Base-by-base conservation (phyloP, 2,797 vertebrate species). In the Thamnophis elegans region DNA sequence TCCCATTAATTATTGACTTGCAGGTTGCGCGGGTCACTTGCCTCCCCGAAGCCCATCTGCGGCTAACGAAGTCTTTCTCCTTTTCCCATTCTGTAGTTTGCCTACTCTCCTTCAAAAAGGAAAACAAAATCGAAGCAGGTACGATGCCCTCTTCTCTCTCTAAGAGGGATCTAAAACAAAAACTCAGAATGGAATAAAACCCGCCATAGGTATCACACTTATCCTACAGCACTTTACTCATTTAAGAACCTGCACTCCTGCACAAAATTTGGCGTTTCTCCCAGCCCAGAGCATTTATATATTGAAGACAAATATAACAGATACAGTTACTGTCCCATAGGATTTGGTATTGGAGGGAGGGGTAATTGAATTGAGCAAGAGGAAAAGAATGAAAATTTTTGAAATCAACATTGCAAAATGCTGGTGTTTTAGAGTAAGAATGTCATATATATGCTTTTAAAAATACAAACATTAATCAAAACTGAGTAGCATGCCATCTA, bases 11-110 rank as follows among this genome's bases (percentile, higher is more conserved):
- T 94, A 96, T 95, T 96, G 95, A 95, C 92, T 92, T 0, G 25
- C 93, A 94, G 95, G 95, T 95, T 95, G 93, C 94, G 53, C 92
- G 95, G 96, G 95, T 96, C 96, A 91, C 93, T 90, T 90, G 87
- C 92, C 94, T 94, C 92, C 65, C 90, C 95, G 89, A 90, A 58
- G 92, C 85, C 96, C 97, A 96, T 96, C 96, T 97, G 97, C 87
- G 59, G 20, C 53, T 14, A 65, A 55, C 1, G 12, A 89, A n/a
- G 90, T 26, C 65, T 51, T 5, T 62, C 91, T 87, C 91, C 90
- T 82, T 94, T 93, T 36, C 55, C 86, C 88, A 62, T 51, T 51
- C 47, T 51, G 47, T 78, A 28, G 92, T 89, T 20, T 14, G 14
- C 25, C 42, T 95, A 92, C 55, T 91, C 51, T n/a, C n/a, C 47